Evolutionary conservation across 2,113 vertebrate species (phyloP), one percentile per base, ranked within the genome.

Genomic region (Macquaria ambigua): DNA sequence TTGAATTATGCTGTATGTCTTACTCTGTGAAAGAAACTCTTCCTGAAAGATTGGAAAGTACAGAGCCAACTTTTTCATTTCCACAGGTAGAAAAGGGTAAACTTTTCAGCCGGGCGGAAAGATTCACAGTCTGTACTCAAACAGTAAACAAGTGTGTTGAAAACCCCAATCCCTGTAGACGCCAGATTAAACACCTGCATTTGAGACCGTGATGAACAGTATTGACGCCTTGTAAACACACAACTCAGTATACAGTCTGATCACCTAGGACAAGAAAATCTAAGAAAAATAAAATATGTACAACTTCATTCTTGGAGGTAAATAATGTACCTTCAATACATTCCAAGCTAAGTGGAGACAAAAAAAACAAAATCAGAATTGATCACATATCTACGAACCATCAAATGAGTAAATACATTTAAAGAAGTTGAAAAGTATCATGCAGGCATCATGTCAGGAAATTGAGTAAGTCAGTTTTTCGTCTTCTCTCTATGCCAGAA

Each of bases 401-500:
- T 77, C 11, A 80, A 55, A 39, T 0, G 31, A 78, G 66, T 83
- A 39, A 46, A 62, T 68, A 10, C 6, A 6, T 14, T 61, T 25
- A 15, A 62, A 46, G 21, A 46, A 70, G 5, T 20, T 59, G 23
- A 73, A 62, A 78, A 56, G 25, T 37, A 73, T 67, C 46, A 58
- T 34, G 39, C 39, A 63, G 55, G 58, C 50, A 73, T 76, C n/a
- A 21, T 55, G 28, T 68, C 10, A 43, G 23, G 58, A 64, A 55
- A 56, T 55, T 1, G 25, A 53, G 25, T 2, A 53, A 53, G 39
- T 50, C 28, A 28, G 39, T 69, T 81, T 59, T 53, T 16, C 4
- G 1, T 72, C 4, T 39, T 69, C 2, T 68, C 68, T 75, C 59
- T 89, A 93, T 6, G 89, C 39, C 31, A 92, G 75, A 46, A 91